Evolutionary conservation across 2,888 invertebrate genomes (phyloP).

Genomic region (Trichacis sp.): DNA sequence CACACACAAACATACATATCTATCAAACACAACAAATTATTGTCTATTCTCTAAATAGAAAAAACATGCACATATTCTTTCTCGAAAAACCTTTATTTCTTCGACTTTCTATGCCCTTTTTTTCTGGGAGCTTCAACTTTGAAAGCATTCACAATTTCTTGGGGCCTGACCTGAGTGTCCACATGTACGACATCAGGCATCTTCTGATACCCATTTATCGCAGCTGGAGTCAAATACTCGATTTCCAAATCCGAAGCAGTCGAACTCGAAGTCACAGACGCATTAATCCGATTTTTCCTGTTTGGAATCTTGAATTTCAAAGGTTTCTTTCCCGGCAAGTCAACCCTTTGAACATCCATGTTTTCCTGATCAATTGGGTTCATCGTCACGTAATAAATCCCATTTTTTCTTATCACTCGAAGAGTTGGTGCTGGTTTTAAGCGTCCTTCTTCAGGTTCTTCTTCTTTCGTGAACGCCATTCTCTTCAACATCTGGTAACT

Average conservation of each 20-base stretch:
- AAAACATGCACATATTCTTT: too few species aligned
- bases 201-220: conserved; percentile 57
- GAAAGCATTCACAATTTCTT: conserved; percentile 58
- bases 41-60: too few species aligned
- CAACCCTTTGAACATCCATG: conserved; percentile 46
- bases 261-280: conserved; percentile 55
- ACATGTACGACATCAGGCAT: conserved; percentile 63
- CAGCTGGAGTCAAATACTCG: conserved; percentile 66
- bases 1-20: too few species aligned
- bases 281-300: conserved; percentile 57
- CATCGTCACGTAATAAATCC: conserved; percentile 66
- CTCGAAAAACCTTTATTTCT: conserved; percentile 16
- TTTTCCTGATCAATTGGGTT: conserved; percentile 62
- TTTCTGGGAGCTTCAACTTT: conserved; percentile 28
- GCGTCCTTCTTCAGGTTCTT: conserved; percentile 40
- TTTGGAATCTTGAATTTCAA: conserved; percentile 64
- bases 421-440: conserved; percentile 62
- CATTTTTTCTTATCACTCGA: conserved; percentile 61
- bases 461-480: conserved; percentile 18
- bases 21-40: too few species aligned
- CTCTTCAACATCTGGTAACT: conserved; percentile 42
- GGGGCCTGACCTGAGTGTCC: conserved; percentile 63
- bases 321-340: conserved; percentile 59
- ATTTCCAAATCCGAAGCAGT: conserved; percentile 67
- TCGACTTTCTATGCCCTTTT: conserved; percentile 35